Evolutionary conservation across 2,888 invertebrate genomes (phyloP), one percentile per base, ranked within the genome.

Genomic region (Xylocampa areola): DNA sequence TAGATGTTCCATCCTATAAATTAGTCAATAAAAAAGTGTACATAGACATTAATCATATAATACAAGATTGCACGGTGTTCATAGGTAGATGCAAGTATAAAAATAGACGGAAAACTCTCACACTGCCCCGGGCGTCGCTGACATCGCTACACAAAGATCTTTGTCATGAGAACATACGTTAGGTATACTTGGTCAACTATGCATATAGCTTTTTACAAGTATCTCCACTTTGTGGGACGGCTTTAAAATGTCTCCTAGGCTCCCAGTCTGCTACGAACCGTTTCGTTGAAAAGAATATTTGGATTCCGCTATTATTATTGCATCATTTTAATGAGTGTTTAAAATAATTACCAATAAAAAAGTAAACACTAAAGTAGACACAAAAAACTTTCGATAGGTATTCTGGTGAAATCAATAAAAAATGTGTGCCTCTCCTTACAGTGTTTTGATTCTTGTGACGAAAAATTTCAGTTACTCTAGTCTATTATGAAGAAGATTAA

Each of bases 231-330:
- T 71, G 59, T 67, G 58, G 73, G 63, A 64, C 71, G 53, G 25
- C 66, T 73, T 69, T 70, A 67, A 67, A 65, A 61, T 52, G 64
- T 61, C 59, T 52, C 44, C 25, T 50, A 55, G 16, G 51, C 49
- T 58, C 32, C 59, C 73, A 79, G 79, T 79, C 68, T 48, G 63
- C 43, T 25, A 43, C 59, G 64, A 65, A 48, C 72, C 71, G 70
- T 63, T 68, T 65, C 52, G 16, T 53, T n/a, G 68, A 49, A 58
- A 53, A 64, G 61, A 73, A 59, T 68, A 51, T 45, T 57, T 51
- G 43, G 13, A 40, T 25, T 48, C 10, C 25, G 30, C 37, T 44
- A 27, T 29, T 23, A 30, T 45, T 53, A 11, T 49, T 17, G 4
- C 6, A 5, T 11, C 2, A 21, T 6, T 7, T 23, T 5, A 23